These are phyloP conservation scores for Mactra quadrangularis DNA, from an alignment of 1,140 invertebrate genomes.

Conservation along the genomic window DNA sequence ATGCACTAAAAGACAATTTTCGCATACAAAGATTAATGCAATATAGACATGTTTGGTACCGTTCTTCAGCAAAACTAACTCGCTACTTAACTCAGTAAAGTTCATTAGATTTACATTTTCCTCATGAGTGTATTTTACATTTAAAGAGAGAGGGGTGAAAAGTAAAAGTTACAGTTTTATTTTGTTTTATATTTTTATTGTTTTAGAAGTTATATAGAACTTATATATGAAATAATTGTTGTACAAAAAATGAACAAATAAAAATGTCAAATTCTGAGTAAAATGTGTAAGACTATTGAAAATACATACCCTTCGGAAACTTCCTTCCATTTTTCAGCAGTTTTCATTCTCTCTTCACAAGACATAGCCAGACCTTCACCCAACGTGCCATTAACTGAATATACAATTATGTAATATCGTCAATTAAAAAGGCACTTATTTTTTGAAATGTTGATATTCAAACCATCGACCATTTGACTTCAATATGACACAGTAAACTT, in stretches of 20 bases:
- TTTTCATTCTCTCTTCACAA: conserved; percentile 13
- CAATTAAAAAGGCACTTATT: background rate
- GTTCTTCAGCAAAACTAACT: background rate
- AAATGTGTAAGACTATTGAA: no score
- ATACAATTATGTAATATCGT: background rate
- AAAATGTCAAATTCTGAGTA: no score
- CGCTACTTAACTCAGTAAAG: background rate
- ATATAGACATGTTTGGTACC: background rate
- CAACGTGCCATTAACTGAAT: conserved; percentile 52
- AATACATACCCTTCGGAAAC: background rate
- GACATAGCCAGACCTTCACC: conserved; percentile 46
- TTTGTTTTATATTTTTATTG: no score
- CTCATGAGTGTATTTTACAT: no score
- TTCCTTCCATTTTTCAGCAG: conserved; percentile 41
- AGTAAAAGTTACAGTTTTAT: no score
- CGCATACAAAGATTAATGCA: no score
- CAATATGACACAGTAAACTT: background rate
- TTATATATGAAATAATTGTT: no score
- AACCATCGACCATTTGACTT: background rate
- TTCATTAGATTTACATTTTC: no score
- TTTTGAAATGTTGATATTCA: background rate
- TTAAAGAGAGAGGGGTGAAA: no score
- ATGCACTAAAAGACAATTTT: no score
- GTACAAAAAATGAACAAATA: no score
- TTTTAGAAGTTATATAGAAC: no score